Conservation (phyloP, 2,888 invertebrate genomes). For the Amaurobius ferox region DNA sequence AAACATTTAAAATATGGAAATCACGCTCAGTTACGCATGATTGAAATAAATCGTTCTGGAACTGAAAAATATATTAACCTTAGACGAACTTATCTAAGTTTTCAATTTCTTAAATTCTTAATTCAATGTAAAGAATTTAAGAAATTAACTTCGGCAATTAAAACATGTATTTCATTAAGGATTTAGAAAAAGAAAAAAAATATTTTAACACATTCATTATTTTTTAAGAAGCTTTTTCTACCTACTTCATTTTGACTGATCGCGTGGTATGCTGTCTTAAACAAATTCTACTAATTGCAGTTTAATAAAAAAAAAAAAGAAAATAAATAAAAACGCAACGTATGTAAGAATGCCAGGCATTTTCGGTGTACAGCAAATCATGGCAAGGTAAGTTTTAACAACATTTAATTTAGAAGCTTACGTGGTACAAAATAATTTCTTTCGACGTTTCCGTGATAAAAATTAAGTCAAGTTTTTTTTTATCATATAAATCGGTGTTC, state of each 20-base stretch:
- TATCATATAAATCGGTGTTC: conserved; percentile 49
- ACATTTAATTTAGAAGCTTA: conserved; percentile 54
- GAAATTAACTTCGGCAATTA: conserved; percentile 3
- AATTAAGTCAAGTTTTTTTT: conserved; percentile 58
- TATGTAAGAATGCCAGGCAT: background rate
- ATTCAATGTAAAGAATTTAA: background rate
- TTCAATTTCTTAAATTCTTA: background rate
- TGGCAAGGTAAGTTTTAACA: conserved; percentile 10
- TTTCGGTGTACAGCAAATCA: conserved; percentile 1
- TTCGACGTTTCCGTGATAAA: conserved; percentile 61
- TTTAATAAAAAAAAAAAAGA: background rate
- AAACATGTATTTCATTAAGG: conserved; percentile 10
- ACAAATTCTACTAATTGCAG: background rate
- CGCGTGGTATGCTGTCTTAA: background rate
- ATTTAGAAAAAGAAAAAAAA: too few species aligned
- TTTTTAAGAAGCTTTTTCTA: background rate
- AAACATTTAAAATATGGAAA: too few species aligned
- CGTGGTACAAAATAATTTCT: conserved; percentile 36
- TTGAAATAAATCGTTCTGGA: too few species aligned
- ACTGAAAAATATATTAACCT: too few species aligned
- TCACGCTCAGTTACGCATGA: too few species aligned
- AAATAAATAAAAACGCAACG: background rate
- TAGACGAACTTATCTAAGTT: background rate
- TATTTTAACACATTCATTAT: background rate
- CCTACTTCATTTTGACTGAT: background rate